phyloP scores from a whole-genome alignment of 2,113 vertebrate genomes.

The Phyllopteryx taeniolatus region DNA sequence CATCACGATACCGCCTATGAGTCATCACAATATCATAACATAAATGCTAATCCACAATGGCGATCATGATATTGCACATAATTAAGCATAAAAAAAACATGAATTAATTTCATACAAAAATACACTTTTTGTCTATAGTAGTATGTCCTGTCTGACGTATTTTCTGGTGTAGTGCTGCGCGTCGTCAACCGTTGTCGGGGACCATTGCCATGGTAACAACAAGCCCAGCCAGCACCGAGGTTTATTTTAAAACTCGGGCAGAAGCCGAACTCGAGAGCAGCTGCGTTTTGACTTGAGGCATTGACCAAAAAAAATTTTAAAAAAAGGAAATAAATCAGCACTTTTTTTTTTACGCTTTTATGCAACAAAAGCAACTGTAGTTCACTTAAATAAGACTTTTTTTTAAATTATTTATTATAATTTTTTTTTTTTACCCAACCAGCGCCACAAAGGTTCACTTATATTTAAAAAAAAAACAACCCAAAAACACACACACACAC shows the following conservation, averaged over 20 bases:
- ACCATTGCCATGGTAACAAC: constrained; percentile 14
- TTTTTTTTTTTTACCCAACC: neutral
- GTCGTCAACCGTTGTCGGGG: constrained; percentile 11
- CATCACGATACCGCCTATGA: too few relatives aligned
- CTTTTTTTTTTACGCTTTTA: neutral
- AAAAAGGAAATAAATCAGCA: neutral
- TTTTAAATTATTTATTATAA: neutral
- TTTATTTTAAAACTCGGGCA: neutral
- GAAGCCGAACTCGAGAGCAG: neutral
- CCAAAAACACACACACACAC: neutral
- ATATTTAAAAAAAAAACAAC: neutral
- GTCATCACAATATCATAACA: too few relatives aligned
- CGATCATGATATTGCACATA: too few relatives aligned
- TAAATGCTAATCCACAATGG: too few relatives aligned
- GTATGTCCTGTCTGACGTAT: too few relatives aligned
- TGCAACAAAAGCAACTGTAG: neutral
- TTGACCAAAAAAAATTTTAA: neutral
- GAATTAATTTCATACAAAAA: too few relatives aligned
- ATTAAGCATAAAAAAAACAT: too few relatives aligned
- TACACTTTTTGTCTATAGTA: too few relatives aligned
- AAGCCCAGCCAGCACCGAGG: neutral
- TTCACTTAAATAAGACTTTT: neutral
- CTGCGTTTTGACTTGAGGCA: neutral
- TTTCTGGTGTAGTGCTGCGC: neutral
- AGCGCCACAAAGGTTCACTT: neutral